Percentiles rank a stretch among this genome's conserved stretches.
These are phyloP conservation scores for Subacronicta megacephala DNA, from an alignment of 2,888 invertebrate genomes.

Conservation along the genomic window DNA sequence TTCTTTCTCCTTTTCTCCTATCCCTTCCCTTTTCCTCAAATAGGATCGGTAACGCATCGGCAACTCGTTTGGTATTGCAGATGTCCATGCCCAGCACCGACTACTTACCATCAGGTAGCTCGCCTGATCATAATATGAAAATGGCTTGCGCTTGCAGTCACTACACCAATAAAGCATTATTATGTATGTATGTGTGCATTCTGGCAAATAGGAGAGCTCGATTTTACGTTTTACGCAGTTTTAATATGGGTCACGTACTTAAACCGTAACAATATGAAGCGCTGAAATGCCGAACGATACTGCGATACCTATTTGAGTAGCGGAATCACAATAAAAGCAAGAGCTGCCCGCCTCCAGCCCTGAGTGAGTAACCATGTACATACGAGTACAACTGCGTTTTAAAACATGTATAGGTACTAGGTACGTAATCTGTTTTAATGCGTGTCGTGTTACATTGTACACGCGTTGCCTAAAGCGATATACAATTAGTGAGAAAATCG, in stretches of 20 bases:
- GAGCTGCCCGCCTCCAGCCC: conserved; percentile 40
- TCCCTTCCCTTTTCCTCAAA: no score
- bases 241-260: conserved; percentile 1
- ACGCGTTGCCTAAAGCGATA: conserved; percentile 17
- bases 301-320: conserved; percentile 27
- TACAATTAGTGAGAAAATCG: conserved; percentile 1
- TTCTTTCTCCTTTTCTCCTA: no score
- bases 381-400: conserved; percentile 29
- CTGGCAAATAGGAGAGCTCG: neutral
- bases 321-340: conserved; percentile 52
- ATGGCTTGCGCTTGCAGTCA: no score
- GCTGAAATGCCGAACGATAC: conserved; percentile 21
- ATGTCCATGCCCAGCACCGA: no score
- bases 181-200: no score
- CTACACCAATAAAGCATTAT: no score
- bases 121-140: no score
- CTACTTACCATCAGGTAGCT: no score
- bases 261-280: conserved; percentile 17
- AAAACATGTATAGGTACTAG: conserved; percentile 31
- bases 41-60: no score
- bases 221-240: no score
- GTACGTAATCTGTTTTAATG: conserved; percentile 34
- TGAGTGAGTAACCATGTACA: conserved; percentile 55
- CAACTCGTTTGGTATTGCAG: no score
- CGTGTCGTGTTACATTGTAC: conserved; percentile 32